A percentile compares a stretch with the other conserved stretches of the same genome.
Conservation (phyloP, 2,888 invertebrate genomes). For the Acronicta aceris region DNA sequence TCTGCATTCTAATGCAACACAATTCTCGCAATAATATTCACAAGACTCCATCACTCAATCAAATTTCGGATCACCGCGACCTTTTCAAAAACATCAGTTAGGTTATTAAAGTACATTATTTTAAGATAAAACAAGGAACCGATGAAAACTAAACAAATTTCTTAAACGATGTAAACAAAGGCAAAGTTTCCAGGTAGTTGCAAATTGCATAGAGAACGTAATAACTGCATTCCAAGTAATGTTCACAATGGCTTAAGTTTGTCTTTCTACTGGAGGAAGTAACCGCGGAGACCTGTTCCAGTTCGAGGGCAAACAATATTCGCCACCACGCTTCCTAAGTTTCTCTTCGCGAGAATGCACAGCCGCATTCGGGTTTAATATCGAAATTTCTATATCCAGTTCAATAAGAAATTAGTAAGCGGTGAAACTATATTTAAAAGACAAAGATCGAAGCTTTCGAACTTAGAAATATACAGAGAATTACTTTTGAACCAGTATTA, state of each 20-base stretch:
- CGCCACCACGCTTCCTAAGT: conserved; percentile 58
- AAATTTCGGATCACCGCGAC: conserved; percentile 50
- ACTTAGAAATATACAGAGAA: conserved; percentile 12
- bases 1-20: conserved; percentile 51
- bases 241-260: conserved; percentile 73
- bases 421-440: conserved; percentile 13
- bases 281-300: conserved; percentile 60
- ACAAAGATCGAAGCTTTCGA: conserved; percentile 4
- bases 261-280: conserved; percentile 63
- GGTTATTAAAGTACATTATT: conserved; percentile 27
- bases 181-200: conserved; percentile 51
- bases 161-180: conserved; percentile 54
- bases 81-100: conserved; percentile 65
- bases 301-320: conserved; percentile 65
- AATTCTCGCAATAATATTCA: conserved; percentile 57
- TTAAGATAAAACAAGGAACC: conserved; percentile 14
- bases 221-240: conserved; percentile 65
- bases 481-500: conserved; percentile 8
- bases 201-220: conserved; percentile 63
- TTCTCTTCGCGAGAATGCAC: conserved; percentile 55
- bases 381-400: conserved; percentile 57
- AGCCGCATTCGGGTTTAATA: conserved; percentile 63
- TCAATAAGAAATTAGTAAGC: conserved; percentile 59
- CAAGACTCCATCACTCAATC: conserved; percentile 75
- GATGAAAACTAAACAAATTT: conserved; percentile 35